These are phyloP conservation scores for Aphrophora alni DNA, from an alignment of 2,888 invertebrate species.

Conservation along the genomic window DNA sequence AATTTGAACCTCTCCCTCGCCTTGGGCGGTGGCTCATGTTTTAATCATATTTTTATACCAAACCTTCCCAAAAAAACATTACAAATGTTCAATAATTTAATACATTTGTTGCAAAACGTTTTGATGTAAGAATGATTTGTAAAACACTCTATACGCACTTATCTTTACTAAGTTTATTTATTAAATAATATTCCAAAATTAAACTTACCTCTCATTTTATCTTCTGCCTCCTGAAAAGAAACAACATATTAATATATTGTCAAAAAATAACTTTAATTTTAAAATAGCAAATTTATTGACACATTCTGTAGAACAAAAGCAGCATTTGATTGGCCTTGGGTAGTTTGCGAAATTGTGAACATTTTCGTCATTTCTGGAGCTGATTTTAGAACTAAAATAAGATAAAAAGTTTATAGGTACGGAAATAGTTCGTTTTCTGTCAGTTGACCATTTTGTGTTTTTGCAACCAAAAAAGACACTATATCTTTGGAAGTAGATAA, in stretches of 20 bases:
- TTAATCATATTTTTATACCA: neutral
- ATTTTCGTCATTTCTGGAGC: too few relatives aligned
- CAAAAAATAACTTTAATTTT: neutral
- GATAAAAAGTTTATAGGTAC: too few relatives aligned
- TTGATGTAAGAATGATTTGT: neutral
- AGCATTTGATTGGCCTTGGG: too few relatives aligned
- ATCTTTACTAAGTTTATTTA: neutral
- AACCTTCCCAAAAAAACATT: neutral
- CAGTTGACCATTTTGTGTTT: too few relatives aligned
- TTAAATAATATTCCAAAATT: neutral
- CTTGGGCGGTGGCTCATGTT: too few relatives aligned
- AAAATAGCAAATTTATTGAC: neutral
- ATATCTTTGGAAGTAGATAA: too few relatives aligned
- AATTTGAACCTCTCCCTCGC: too few relatives aligned
- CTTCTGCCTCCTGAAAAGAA: neutral
- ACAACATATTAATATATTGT: neutral
- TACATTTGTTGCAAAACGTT: neutral
- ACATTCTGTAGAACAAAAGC: too few relatives aligned
- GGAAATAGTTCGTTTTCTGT: too few relatives aligned
- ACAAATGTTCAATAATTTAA: neutral
- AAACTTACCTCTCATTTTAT: constrained; percentile 1
- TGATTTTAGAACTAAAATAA: neutral
- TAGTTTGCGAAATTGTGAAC: too few relatives aligned
- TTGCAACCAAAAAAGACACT: too few relatives aligned
- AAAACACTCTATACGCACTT: neutral